These are phyloP conservation scores for Phaethornis superciliosus DNA, from an alignment of 2,113 vertebrate genomes.

Conservation along the genomic window DNA sequence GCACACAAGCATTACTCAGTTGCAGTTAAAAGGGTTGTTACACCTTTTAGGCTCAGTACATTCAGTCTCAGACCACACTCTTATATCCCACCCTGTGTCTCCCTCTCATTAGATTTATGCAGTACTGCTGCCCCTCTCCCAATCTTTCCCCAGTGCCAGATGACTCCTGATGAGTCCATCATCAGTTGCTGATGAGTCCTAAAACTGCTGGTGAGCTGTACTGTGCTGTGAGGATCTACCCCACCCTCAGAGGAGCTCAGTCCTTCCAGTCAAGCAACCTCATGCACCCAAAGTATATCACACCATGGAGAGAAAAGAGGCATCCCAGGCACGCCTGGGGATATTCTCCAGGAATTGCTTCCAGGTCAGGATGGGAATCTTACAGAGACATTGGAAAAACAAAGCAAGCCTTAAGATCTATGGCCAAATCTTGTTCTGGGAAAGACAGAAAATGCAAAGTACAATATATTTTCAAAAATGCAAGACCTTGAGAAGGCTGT, in stretches of 20 bases:
- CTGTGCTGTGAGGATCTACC: background rate
- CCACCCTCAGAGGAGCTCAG: background rate
- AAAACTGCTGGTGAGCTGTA: background rate
- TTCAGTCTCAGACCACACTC: background rate
- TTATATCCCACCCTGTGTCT: background rate
- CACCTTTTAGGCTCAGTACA: background rate
- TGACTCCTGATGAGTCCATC: no score
- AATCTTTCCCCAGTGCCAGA: background rate
- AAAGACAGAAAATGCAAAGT: background rate
- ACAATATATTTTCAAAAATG: background rate
- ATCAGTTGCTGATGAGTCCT: background rate
- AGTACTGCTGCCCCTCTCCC: background rate
- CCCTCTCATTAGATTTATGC: background rate
- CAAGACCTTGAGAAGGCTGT: background rate
- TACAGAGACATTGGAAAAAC: background rate
- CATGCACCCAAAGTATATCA: background rate
- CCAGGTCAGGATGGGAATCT: background rate
- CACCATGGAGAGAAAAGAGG: accelerated
- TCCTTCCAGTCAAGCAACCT: background rate
- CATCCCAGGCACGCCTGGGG: background rate
- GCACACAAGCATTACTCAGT: background rate
- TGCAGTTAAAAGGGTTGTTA: background rate
- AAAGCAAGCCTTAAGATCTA: background rate
- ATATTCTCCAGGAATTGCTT: background rate
- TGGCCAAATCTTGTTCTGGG: background rate